A percentile compares a stretch with the other conserved stretches of the same genome.
phyloP scores from a whole-genome alignment of 2,113 vertebrate genomes.

The Helogale parvula region DNA sequence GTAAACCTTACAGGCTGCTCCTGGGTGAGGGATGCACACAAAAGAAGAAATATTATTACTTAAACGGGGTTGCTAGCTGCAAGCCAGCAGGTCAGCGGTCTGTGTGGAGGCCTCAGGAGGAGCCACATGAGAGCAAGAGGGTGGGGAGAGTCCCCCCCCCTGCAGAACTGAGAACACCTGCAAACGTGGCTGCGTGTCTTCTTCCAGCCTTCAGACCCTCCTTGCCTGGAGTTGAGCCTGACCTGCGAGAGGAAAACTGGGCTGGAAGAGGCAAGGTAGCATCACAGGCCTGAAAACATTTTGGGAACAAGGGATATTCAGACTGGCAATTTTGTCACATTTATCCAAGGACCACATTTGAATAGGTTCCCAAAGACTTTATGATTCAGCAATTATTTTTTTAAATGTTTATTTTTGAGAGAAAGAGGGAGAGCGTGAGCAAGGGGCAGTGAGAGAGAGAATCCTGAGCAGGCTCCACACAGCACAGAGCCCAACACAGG shows the following conservation, averaged over 20 bases:
- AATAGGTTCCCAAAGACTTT: not conserved
- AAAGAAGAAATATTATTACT: not conserved
- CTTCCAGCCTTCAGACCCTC: not conserved
- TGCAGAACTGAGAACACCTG: not conserved
- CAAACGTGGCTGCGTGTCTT: not conserved
- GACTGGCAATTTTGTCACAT: not conserved
- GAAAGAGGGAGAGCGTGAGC: too few relatives aligned
- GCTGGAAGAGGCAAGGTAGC: not conserved
- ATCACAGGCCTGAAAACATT: not conserved
- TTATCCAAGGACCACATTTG: conserved; percentile 35
- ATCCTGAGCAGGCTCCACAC: too few relatives aligned
- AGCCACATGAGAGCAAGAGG: too few relatives aligned
- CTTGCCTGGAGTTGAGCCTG: not conserved
- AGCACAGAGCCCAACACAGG: too few relatives aligned
- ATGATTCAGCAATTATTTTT: not conserved
- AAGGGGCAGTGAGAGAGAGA: too few relatives aligned
- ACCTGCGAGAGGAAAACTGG: not conserved
- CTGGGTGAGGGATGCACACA: not conserved
- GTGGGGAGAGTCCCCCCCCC: not conserved
- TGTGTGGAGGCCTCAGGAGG: not conserved
- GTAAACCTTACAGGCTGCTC: not conserved
- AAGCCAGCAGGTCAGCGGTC: not conserved
- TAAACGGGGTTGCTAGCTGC: not conserved
- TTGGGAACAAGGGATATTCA: not conserved
- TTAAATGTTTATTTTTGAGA: too few relatives aligned